phyloP scores from a whole-genome alignment of 2,888 invertebrate genomes.

The Ophion slaviceki region DNA sequence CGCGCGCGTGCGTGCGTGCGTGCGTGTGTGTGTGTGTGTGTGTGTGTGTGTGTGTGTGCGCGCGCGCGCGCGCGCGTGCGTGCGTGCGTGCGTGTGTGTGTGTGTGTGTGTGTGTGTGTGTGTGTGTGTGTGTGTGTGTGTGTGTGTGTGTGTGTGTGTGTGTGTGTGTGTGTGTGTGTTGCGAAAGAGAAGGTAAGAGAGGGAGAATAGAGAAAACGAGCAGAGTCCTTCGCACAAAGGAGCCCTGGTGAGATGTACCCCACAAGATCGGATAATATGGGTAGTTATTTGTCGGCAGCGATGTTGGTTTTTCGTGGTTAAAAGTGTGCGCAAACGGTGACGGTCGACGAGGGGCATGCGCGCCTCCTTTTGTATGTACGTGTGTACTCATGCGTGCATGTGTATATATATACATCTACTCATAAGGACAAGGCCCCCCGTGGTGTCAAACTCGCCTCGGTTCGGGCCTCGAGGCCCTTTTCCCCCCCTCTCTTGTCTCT shows the following conservation, averaged over 20 bases:
- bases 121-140: not conserved
- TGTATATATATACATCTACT: constrained; percentile 71
- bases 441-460: constrained; percentile 79
- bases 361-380: constrained; percentile 59
- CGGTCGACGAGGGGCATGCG: constrained; percentile 54
- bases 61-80: too few species aligned
- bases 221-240: constrained; percentile 76
- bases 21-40: too few species aligned
- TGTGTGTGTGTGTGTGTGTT: not conserved
- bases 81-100: too few species aligned
- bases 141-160: not conserved
- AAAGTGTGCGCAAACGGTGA: constrained; percentile 52
- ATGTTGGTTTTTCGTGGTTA: constrained; percentile 81
- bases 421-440: constrained; percentile 80
- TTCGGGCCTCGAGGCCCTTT: constrained; percentile 69
- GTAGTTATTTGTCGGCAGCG: constrained; percentile 83
- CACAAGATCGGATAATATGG: constrained; percentile 82
- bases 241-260: constrained; percentile 82
- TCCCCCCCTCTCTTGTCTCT: constrained; percentile 56
- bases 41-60: too few species aligned
- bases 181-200: not conserved
- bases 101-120: not conserved
- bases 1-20: too few species aligned
- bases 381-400: constrained; percentile 69
- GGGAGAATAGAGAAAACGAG: constrained; percentile 38